These are phyloP conservation scores for Pyrgus malvae DNA, from an alignment of 2,888 invertebrate species.

Conservation along the genomic window DNA sequence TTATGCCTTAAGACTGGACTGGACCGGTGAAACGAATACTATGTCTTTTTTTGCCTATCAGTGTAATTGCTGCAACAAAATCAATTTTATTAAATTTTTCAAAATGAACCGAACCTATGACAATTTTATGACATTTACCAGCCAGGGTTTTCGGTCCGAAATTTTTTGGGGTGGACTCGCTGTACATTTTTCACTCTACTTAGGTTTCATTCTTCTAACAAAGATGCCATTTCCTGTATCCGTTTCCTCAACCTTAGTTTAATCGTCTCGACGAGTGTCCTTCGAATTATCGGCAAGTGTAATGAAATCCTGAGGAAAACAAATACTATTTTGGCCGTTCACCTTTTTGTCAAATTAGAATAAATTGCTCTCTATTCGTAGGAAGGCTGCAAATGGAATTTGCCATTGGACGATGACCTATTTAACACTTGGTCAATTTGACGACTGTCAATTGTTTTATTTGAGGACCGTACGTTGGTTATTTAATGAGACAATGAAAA, in stretches of 20 bases:
- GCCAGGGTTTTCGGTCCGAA: no score
- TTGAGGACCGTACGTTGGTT: not conserved
- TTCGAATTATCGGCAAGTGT: not conserved
- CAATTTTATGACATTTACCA: no score
- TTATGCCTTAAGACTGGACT: no score
- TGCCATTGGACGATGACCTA: slow-evolving; percentile 21
- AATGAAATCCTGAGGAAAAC: slow-evolving; percentile 1
- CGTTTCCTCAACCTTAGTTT: not conserved
- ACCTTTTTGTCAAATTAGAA: slow-evolving; percentile 10
- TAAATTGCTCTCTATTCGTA: slow-evolving; percentile 3
- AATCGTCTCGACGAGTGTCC: not conserved
- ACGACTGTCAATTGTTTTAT: slow-evolving; percentile 18
- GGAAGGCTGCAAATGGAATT: slow-evolving; percentile 15
- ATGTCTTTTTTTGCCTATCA: no score
- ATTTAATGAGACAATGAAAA: not conserved
- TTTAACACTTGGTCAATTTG: slow-evolving; percentile 15
- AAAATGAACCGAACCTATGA: no score
- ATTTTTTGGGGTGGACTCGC: no score
- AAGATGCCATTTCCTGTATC: not conserved
- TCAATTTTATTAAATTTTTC: no score
- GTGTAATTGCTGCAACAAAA: no score
- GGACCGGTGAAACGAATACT: no score
- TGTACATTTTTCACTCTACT: no score
- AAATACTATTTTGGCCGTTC: slow-evolving; percentile 4
- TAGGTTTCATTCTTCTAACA: no score